Percentiles rank a stretch among this genome's conserved stretches.
Evolutionary conservation across 2,113 vertebrate species (phyloP).

Genomic region (Ptilorrhoa leucosticta): DNA sequence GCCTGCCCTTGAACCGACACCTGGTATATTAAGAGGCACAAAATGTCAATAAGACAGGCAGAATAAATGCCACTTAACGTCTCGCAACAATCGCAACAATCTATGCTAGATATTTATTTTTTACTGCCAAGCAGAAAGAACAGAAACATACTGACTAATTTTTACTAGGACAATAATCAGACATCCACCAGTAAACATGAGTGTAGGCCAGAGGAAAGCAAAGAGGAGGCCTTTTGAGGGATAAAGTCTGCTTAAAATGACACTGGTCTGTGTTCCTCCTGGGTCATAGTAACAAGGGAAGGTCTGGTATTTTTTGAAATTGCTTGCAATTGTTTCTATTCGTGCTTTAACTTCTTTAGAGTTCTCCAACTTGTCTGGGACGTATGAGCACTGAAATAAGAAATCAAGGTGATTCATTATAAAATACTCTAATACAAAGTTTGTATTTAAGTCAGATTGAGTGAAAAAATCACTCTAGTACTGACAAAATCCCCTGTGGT

Average conservation of each 20-base stretch:
- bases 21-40: neutral
- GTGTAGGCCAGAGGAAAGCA: slow-evolving; percentile 74
- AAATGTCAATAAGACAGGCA: neutral
- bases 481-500: neutral
- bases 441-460: neutral
- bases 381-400: slow-evolving; percentile 72
- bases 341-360: slow-evolving; percentile 38
- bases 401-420: neutral
- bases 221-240: slow-evolving; percentile 51
- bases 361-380: slow-evolving; percentile 65
- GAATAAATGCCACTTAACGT: neutral
- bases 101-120: neutral
- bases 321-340: slow-evolving; percentile 63
- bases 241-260: slow-evolving; percentile 68
- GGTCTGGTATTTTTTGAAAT: slow-evolving; percentile 48
- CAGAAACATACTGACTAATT: slow-evolving; percentile 75
- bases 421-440: neutral
- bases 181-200: slow-evolving; percentile 72
- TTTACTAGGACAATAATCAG: slow-evolving; percentile 76
- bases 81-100: neutral
- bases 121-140: slow-evolving; percentile 69
- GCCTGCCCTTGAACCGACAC: neutral
- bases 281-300: slow-evolving; percentile 70
- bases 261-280: slow-evolving; percentile 35
- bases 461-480: neutral